Evolutionary conservation across 2,888 invertebrate species (phyloP), one percentile per base, ranked within the genome.

Genomic region (Piscicola geometra): DNA sequence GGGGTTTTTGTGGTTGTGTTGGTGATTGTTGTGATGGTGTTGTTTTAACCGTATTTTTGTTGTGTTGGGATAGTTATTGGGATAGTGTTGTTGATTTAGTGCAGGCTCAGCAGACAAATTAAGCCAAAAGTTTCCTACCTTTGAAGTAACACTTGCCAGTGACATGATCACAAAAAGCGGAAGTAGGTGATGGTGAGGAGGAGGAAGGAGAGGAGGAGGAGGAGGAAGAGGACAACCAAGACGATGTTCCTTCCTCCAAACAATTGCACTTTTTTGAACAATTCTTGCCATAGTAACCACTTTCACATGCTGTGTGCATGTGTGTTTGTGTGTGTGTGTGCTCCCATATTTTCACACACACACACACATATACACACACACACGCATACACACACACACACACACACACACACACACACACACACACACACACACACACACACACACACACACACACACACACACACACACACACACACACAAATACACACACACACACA

Each of bases 121-220:
- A 25, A 5, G n/a, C 60, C 21, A 9, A 56, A 56, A 56, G 5
- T 5, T 21, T 18, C 60, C 21, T 5, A 56, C 60, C n/a, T 56
- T 25, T 56, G n/a, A 21, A 56, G 25, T 56, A 56, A 25, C 60
- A 56, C 21, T 25, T 18, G 5, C 60, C 60, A 25, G 60, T 25
- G 5, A 21, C n/a, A n/a, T 9, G 60, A 25, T 56, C 60, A 56
- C 60, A 56, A 25, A 21, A 25, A 9, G 25, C 9, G 3, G 60
- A 25, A 3, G 60, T 56, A 56, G 21, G n/a, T n/a, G n/a, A 25
- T 56, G 60, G n/a, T 56, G n/a, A 56, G 5, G 60, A 56, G 9
- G 60, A 56, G 3, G 60, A 56, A 56, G 60, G 60, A 5, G 60
- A 56, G 60, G n/a, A 56, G 60, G 60, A 56, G 60, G 60, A 56